Percentiles rank a stretch among this genome's conserved stretches.
These are phyloP conservation scores for Tetropium fuscum DNA, from an alignment of 2,888 invertebrate genomes.

Conservation along the genomic window DNA sequence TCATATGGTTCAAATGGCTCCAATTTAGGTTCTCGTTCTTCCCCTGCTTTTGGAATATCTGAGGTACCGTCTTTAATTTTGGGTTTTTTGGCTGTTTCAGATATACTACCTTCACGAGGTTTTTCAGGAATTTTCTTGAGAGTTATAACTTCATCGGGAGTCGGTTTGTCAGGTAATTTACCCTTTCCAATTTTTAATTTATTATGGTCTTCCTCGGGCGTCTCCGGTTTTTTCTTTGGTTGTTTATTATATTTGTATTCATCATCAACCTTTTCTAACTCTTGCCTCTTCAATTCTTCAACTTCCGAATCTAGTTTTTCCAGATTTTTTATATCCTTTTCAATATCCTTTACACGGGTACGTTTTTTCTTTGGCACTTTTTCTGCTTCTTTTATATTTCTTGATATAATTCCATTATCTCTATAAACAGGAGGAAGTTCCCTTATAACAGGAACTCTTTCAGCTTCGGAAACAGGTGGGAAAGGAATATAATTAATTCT, in stretches of 20 bases:
- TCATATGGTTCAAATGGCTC: conserved; percentile 50
- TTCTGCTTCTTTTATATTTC: conserved; percentile 67
- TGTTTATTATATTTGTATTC: conserved; percentile 59
- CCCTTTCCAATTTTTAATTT: conserved; percentile 66
- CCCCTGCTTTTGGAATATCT: conserved; percentile 32
- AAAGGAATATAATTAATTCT: conserved; percentile 64
- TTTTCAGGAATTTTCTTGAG: conserved; percentile 70
- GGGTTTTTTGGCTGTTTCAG: conserved; percentile 57
- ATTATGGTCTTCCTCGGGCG: conserved; percentile 53
- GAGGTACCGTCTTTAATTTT: conserved; percentile 38
- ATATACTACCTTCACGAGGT: conserved; percentile 55
- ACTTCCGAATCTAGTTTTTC: conserved; percentile 66
- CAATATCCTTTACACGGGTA: conserved; percentile 63
- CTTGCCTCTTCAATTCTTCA: conserved; percentile 61
- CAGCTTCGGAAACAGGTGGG: conserved; percentile 62
- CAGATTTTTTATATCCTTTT: conserved; percentile 60
- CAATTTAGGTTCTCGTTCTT: conserved; percentile 28
- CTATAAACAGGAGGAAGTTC: conserved; percentile 62
- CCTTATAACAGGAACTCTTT: conserved; percentile 59
- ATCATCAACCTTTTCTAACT: conserved; percentile 63
- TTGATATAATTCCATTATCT: conserved; percentile 67
- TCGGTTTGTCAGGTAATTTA: conserved; percentile 63
- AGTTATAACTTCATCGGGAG: conserved; percentile 64
- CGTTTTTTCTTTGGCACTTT: conserved; percentile 64
- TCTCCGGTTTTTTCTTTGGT: conserved; percentile 54